Evolutionary conservation across 2,888 invertebrate genomes (phyloP), one percentile per base, ranked within the genome.

Genomic region (Prenolepis imparis): DNA sequence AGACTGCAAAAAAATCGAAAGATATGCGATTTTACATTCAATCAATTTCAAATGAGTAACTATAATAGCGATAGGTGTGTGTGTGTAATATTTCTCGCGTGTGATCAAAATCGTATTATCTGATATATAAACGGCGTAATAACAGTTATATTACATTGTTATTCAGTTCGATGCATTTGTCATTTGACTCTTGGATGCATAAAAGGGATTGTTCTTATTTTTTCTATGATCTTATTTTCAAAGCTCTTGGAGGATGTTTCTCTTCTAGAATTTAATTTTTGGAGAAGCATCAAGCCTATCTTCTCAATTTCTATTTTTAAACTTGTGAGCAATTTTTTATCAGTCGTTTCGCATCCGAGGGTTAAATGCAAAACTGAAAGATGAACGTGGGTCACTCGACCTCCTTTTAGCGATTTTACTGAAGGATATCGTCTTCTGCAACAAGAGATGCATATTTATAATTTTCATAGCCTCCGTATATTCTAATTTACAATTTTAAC

Each of bases 71-170:
- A 83, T 87, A 84, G 86, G 28, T 86, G 88, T 90, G 88, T 90
- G 28, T 28, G 28, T 28, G 90, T 89, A 89, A 91, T 89, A 88
- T 87, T 91, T 91, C 87, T 91, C 85, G 88, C 89, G 85, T 88
- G 86, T 88, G 89, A 91, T 87, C 86, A 90, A 90, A 82, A 87
- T 89, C 87, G 84, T 86, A 86, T 90, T 90, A 85, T 86, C 81
- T 82, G 84, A 88, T 86, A 88, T 91, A 21, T 32, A 44, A 44
- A 41, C 86, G 89, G 85, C 85, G 55, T 67, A 74, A 86, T 83
- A 89, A 88, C 88, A 87, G 86, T 91, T 82, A 88, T 82, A 88
- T 85, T 83, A 89, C 81, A 85, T 18, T 18, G 72, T 15, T 67
- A n/a, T 64, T 90, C 85, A 87, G 85, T 87, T 89, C 87, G 84